A percentile compares a stretch with the other conserved stretches of the same genome.
phyloP scores from a whole-genome alignment of 2,888 invertebrate genomes.

The Steinernema scapterisci region DNA sequence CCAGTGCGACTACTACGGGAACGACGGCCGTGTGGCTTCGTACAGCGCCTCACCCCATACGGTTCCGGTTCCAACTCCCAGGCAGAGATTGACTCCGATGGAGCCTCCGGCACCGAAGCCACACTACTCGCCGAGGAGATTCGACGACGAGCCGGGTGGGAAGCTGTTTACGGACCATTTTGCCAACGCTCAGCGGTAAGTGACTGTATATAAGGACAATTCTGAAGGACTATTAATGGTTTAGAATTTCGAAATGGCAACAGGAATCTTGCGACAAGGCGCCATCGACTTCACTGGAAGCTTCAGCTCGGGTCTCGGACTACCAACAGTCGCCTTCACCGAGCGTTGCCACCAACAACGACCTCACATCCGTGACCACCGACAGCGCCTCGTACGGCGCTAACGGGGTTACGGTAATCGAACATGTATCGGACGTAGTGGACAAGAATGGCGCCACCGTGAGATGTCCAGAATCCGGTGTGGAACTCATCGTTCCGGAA shows the following conservation, averaged over 20 bases:
- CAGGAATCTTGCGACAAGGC: not conserved
- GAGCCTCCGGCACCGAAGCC: constrained; percentile 16
- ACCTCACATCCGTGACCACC: not conserved
- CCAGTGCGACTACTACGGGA: constrained; percentile 24
- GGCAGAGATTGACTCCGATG: not conserved
- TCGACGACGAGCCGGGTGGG: constrained; percentile 21
- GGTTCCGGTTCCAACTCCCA: not conserved
- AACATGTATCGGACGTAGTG: constrained; percentile 44
- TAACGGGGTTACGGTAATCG: constrained; percentile 39
- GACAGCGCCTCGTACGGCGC: not conserved
- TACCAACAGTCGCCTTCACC: constrained; percentile 12
- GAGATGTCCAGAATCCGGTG: constrained; percentile 86
- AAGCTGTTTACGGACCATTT: constrained; percentile 26
- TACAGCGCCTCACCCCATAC: constrained; percentile 14
- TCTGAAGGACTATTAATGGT: not conserved
- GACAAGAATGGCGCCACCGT: constrained; percentile 77
- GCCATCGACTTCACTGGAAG: not conserved
- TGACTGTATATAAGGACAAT: not conserved
- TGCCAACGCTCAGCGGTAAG: constrained; percentile 18
- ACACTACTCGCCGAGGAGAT: constrained; percentile 5
- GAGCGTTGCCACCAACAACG: constrained; percentile 3
- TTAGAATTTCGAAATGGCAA: not conserved
- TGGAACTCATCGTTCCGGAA: constrained; percentile 84
- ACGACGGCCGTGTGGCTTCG: constrained; percentile 14
- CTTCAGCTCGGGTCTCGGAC: not conserved